Conservation (phyloP, 2,888 invertebrate genomes). For the Spilarctia lutea region DNA sequence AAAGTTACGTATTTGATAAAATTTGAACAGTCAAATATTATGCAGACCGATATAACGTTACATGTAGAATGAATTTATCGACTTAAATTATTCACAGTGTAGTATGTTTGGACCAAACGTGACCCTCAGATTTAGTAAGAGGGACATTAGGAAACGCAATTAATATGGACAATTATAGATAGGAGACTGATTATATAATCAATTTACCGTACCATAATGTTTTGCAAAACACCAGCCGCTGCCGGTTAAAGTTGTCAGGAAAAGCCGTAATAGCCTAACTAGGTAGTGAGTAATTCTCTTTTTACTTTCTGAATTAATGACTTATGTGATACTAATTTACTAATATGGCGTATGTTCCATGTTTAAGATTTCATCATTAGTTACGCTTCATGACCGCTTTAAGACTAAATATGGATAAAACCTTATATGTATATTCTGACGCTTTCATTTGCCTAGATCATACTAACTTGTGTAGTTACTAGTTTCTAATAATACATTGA, state of each 20-base stretch:
- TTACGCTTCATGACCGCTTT: background rate
- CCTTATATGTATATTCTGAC: background rate
- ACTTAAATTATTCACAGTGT: background rate
- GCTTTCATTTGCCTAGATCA: slow-evolving; percentile 2
- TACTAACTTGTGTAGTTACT: background rate
- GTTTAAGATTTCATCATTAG: background rate
- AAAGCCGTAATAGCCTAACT: background rate
- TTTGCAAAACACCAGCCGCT: background rate
- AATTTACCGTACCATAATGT: background rate
- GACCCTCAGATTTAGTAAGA: background rate
- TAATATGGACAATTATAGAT: background rate
- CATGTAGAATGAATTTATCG: background rate
- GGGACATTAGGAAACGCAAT: background rate
- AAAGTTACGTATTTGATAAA: background rate
- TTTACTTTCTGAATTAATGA: background rate
- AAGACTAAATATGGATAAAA: slow-evolving; percentile 12
- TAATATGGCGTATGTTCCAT: background rate
- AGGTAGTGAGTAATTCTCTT: background rate
- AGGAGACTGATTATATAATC: background rate
- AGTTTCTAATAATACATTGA: slow-evolving; percentile 25
- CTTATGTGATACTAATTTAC: background rate
- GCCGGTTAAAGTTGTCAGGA: background rate
- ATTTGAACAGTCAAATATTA: slow-evolving; percentile 1
- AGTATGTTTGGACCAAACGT: background rate
- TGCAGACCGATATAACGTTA: background rate